Percentiles rank a stretch among this genome's conserved stretches.
Evolutionary conservation across 2,888 invertebrate genomes (phyloP).

Genomic region (Apodemia mormo): DNA sequence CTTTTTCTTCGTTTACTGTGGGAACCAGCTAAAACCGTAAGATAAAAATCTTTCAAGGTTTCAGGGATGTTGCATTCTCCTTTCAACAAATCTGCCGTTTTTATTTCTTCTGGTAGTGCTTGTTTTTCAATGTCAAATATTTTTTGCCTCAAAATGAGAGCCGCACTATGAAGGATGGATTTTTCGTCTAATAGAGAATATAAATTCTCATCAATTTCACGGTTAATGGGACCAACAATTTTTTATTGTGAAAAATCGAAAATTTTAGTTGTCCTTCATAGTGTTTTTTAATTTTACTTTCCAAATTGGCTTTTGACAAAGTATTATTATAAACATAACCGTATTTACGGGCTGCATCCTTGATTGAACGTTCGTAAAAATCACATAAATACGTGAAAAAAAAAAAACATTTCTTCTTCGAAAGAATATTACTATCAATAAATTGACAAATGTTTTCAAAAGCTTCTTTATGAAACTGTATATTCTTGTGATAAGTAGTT

Average conservation of each 20-base stretch:
- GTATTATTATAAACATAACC: too few relatives aligned
- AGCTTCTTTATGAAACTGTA: too few relatives aligned
- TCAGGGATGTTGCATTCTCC: conserved; percentile 34
- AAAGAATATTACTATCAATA: too few relatives aligned
- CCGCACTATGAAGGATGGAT: neutral
- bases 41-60: conserved; percentile 36
- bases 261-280: conserved; percentile 34
- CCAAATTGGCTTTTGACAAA: too few relatives aligned
- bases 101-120: neutral
- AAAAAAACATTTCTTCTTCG: too few relatives aligned
- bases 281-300: neutral
- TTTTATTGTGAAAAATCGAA: neutral
- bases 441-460: too few relatives aligned
- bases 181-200: neutral
- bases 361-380: too few relatives aligned
- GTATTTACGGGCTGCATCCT: too few relatives aligned
- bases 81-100: neutral
- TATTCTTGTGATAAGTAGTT: too few relatives aligned
- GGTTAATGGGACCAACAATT: neutral
- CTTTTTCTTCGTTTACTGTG: conserved; percentile 34
- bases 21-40: conserved; percentile 32
- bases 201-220: neutral
- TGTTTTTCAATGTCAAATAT: neutral
- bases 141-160: conserved; percentile 3
- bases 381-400: too few relatives aligned